These are phyloP conservation scores for Acrocephalus kingi DNA, from an alignment of 2,113 vertebrate species.

Conservation along the genomic window DNA sequence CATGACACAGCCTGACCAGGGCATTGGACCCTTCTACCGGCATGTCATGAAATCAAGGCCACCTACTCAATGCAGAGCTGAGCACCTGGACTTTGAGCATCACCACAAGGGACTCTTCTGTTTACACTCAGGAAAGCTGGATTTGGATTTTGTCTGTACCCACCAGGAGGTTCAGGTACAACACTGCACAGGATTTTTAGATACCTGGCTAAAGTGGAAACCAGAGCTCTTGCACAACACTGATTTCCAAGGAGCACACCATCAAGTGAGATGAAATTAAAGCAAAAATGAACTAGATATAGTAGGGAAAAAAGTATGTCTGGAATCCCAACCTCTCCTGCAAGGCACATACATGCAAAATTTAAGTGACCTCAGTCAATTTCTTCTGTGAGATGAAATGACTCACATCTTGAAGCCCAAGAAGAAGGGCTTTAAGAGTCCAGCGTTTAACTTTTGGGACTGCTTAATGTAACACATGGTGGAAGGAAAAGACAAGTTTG, in stretches of 20 bases:
- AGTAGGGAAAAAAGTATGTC: background rate
- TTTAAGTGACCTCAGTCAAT: background rate
- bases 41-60: background rate
- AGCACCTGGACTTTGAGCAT: background rate
- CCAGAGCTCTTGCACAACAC: background rate
- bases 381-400: background rate
- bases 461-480: background rate
- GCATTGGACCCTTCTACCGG: background rate
- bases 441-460: background rate
- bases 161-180: background rate
- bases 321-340: background rate
- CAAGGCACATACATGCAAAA: background rate
- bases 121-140: background rate
- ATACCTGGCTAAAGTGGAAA: background rate
- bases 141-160: background rate
- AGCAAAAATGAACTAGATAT: background rate
- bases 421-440: background rate
- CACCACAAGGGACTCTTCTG: background rate
- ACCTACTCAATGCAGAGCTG: background rate
- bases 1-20: background rate
- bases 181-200: background rate
- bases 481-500: background rate
- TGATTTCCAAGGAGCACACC: background rate
- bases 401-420: background rate
- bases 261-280: background rate